These are phyloP conservation scores for Gadopsis marmoratus DNA, from an alignment of 2,797 vertebrate genomes.

Conservation along the genomic window DNA sequence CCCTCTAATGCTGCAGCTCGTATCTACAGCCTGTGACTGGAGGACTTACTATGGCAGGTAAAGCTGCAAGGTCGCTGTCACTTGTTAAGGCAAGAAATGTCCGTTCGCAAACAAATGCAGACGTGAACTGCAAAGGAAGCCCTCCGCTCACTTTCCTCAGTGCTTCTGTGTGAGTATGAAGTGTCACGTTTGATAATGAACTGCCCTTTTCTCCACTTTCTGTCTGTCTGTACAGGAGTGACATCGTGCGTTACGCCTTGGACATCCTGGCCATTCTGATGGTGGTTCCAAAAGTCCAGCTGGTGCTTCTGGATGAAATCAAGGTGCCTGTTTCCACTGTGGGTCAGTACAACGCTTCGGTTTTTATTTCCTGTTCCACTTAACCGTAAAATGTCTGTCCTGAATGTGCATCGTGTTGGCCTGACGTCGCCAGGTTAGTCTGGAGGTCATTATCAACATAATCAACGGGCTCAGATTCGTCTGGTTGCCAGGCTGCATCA, in stretches of 20 bases:
- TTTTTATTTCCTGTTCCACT: fast-evolving
- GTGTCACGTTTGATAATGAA: background rate
- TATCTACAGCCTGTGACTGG: conserved; percentile 97
- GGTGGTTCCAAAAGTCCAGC: conserved; percentile 94
- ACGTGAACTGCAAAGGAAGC: background rate
- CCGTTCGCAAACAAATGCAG: background rate
- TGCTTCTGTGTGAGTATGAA: background rate
- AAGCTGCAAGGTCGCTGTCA: background rate
- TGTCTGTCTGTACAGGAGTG: conserved; percentile 85
- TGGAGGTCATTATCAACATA: no score
- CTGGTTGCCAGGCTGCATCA: no score
- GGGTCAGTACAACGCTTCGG: conserved; percentile 82
- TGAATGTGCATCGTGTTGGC: background rate
- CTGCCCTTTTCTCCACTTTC: background rate
- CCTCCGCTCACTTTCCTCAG: background rate
- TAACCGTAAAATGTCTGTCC: background rate
- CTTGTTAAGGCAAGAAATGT: background rate
- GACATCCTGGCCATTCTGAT: conserved; percentile 95
- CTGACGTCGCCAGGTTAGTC: no score
- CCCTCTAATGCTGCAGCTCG: conserved; percentile 94
- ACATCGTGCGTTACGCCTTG: conserved; percentile 94
- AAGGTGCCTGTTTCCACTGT: conserved; percentile 91
- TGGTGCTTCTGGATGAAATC: conserved; percentile 91
- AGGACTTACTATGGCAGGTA: conserved; percentile 97
- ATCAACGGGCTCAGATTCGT: no score